These are phyloP conservation scores for Limnephilus lunatus DNA, from an alignment of 2,888 invertebrate genomes.

Conservation along the genomic window DNA sequence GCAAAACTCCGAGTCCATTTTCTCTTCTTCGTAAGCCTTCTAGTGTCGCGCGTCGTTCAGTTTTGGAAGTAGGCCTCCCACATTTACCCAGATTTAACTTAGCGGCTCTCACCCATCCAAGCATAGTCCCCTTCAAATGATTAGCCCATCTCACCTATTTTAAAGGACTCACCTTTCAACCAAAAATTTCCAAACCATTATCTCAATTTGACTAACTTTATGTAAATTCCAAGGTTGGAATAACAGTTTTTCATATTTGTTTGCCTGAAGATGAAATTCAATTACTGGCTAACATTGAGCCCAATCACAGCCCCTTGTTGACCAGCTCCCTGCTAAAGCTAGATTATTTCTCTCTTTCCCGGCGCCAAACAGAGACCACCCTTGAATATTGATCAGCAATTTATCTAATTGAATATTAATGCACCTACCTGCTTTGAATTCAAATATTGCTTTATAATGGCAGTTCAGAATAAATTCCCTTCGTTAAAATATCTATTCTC, in stretches of 20 bases:
- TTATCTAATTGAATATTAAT: slow-evolving; percentile 50
- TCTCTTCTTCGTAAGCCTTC: too few relatives aligned
- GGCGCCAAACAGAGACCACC: slow-evolving; percentile 34
- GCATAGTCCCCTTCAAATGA: too few relatives aligned
- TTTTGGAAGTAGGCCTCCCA: too few relatives aligned
- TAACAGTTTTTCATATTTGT: not conserved
- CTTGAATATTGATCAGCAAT: slow-evolving; percentile 54
- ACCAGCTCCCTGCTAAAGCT: slow-evolving; percentile 10
- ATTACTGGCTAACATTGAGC: not conserved
- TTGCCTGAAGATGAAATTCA: not conserved
- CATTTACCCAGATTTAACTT: too few relatives aligned
- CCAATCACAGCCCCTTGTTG: not conserved
- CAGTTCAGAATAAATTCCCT: slow-evolving; percentile 14
- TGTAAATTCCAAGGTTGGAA: not conserved
- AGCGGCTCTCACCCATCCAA: too few relatives aligned
- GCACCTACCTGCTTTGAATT: slow-evolving; percentile 34
- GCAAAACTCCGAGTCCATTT: too few relatives aligned
- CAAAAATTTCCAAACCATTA: too few relatives aligned
- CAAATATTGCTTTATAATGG: slow-evolving; percentile 43
- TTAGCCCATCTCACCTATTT: too few relatives aligned
- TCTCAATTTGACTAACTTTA: not conserved
- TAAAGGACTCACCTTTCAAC: too few relatives aligned
- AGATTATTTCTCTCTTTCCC: slow-evolving; percentile 23
- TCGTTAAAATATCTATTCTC: not conserved
- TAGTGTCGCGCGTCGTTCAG: too few relatives aligned